Base-by-base conservation (phyloP, 2,797 vertebrate genomes). In the Schizothorax lantsangensis region DNA sequence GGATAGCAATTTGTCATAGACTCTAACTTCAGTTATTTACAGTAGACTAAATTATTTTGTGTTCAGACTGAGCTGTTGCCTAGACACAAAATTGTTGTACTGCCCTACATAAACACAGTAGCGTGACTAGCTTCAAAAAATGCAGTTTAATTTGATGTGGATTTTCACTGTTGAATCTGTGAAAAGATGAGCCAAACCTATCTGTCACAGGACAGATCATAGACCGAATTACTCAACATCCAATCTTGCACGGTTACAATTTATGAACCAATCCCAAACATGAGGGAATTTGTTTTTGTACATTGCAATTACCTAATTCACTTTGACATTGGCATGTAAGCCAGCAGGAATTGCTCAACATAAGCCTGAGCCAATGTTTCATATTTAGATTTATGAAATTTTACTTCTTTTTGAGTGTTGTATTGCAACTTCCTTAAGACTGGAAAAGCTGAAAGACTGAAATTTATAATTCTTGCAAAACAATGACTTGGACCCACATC, bases 391-490 rank as follows among this genome's bases (percentile, higher is more conserved):
- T 84, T 69, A 49, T 79, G 47, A 78, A 30, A 54, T 78, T 40
- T 2, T 3, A 38, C 45, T n/a, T 47, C 4, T 83, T 84, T 84
- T 64, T 23, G 38, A 62, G 36, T 64, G 23, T 66, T 78, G 33
- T 54, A 54, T 78, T 78, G 64, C 59, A 66, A 52, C 57, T n/a
- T n/a, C n/a, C n/a, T n/a, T n/a, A 68, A 52, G 83, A 40, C 14
- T 66, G 30, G 14, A 77, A 68, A 68, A 19, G 30, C n/a, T 77
- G 11, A 64, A 64, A 66, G 14, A 33, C 40, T 40, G 26, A 64
- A 75, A 64, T 64, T 14, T 21, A 19, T 11, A 17, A 74, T 33
- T 74, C 83, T 84, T 77, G 45, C 40, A 84, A 84, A 84, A 84
- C 47, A 69, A 69, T 57, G 36, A 43, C 74, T 79, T 78, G 74